Base-by-base conservation (phyloP, 2,888 invertebrate genomes). In the Elegia similella region DNA sequence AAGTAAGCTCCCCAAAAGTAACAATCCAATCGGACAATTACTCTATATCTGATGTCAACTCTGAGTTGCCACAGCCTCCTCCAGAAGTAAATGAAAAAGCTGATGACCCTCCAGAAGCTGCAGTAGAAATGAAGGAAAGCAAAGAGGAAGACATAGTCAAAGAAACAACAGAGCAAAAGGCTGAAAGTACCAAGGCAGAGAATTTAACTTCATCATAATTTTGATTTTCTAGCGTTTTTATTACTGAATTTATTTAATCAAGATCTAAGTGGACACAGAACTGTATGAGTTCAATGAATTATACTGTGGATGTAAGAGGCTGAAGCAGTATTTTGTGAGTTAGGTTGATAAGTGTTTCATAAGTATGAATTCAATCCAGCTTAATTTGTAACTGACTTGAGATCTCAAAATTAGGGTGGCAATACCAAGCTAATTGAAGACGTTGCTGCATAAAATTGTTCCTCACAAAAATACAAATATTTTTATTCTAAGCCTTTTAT, bases 21-120 rank as follows among this genome's bases (percentile, higher is more conserved):
- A 66, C 73, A 59, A 75, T 83, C 44, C 72, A 88, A 64, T 71
- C 82, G 23, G 89, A 88, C 57, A 82, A 86, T 59, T 87, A 88
- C 66, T 84, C 87, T 56, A 87, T 90, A 66, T 80, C 86, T 64
- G 89, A 88, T 80, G 86, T 89, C 1, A 84, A 85, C 57, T 86
- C 88, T 10, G 86, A 86, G 64, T 64, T 88, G 42, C 76, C 78
- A 30, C 76, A 77, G 63, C 77, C 82, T 13, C 69, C 73, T 55
- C 62, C 59, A 47, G 71, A 76, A 50, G 55, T 59, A 43, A 65
- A 66, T 43, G 59, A 64, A 52, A 61, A 66, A 57, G 53, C 53
- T 53, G 63, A 68, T 42, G 62, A 69, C 47, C 34, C 55, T 13
- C 38, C 52, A 15, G 34, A 47, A 34, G 42, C 12, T 30, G 13